Conservation (phyloP, 1,140 invertebrate species). For the Halesus radiatus region DNA sequence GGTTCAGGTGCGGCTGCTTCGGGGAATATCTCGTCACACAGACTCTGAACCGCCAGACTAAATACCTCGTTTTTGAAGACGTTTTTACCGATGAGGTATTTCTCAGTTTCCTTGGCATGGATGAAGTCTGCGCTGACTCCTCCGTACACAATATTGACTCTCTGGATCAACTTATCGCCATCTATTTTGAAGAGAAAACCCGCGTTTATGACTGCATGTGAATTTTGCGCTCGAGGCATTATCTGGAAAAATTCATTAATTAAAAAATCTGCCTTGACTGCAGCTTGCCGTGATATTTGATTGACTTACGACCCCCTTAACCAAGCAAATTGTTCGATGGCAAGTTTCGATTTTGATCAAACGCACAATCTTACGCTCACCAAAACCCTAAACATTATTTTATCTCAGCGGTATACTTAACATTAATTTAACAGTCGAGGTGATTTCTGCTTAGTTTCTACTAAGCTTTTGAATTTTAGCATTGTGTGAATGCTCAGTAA, state of each 20-base stretch:
- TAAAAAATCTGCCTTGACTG: too few species aligned
- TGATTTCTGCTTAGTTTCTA: too few species aligned
- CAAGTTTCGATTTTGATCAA: too few species aligned
- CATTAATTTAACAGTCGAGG: too few species aligned
- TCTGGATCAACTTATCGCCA: slow-evolving; percentile 64
- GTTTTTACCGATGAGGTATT: slow-evolving; percentile 71
- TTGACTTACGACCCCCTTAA: too few species aligned
- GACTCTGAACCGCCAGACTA: slow-evolving; percentile 70
- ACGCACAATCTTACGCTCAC: too few species aligned
- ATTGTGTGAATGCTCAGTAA: too few species aligned
- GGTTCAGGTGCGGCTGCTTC: slow-evolving; percentile 76
- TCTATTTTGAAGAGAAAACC: slow-evolving; percentile 79
- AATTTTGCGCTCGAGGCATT: slow-evolving; percentile 80
- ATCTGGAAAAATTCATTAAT: slow-evolving; percentile 68
- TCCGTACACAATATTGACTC: slow-evolving; percentile 73
- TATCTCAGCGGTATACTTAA: too few species aligned
- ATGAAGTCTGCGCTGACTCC: slow-evolving; percentile 78
- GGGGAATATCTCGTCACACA: slow-evolving; percentile 76
- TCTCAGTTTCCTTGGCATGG: slow-evolving; percentile 78
- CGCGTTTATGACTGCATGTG: slow-evolving; percentile 82
- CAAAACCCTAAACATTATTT: too few species aligned
- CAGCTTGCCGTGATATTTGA: too few species aligned
- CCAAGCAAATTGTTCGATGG: too few species aligned
- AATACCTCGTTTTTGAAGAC: slow-evolving; percentile 69
- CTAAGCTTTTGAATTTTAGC: too few species aligned